A percentile compares a stretch with the other conserved stretches of the same genome.
Evolutionary conservation across 2,797 vertebrate genomes (phyloP).

Genomic region (Serranus cabrilla): DNA sequence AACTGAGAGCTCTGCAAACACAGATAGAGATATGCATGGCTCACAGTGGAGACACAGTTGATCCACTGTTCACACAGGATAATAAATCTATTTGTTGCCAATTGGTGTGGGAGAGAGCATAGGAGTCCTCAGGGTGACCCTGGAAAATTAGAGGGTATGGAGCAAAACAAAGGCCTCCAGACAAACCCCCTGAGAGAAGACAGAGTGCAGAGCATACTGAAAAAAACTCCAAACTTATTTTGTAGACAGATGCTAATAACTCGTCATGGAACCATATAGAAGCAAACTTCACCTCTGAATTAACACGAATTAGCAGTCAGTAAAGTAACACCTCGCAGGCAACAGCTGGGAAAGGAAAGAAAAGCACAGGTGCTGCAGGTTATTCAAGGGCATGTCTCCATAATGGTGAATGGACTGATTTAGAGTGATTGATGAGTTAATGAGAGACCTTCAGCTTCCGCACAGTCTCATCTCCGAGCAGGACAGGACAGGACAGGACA

Average conservation of each 20-base stretch:
- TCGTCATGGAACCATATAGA: neutral
- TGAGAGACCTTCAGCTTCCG: conserved; percentile 53
- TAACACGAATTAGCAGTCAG: neutral
- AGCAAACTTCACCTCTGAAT: neutral
- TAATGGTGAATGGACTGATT: conserved; percentile 39
- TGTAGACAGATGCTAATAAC: neutral
- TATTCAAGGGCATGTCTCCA: conserved; percentile 33
- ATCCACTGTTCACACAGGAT: conserved; percentile 47
- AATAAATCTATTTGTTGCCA: conserved; percentile 56
- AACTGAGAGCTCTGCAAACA: conserved; percentile 48
- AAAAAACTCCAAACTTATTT: too few relatives aligned
- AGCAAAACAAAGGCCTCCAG: conserved; percentile 36
- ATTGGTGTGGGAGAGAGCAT: conserved; percentile 37
- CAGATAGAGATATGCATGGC: conserved; percentile 18
- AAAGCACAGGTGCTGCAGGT: conserved; percentile 31
- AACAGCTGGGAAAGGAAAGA: conserved; percentile 25
- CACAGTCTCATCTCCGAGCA: conserved; percentile 32
- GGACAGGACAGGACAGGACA: conserved; percentile 28
- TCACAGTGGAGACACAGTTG: conserved; percentile 37
- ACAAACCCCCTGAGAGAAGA: conserved; percentile 33
- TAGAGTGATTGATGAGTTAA: conserved; percentile 63
- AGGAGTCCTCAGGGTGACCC: conserved; percentile 50
- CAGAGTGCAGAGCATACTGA: neutral
- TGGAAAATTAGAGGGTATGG: conserved; percentile 48
- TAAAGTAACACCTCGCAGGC: neutral